A percentile compares a stretch with the other conserved stretches of the same genome.
These are phyloP conservation scores for Hypothenemus hampei DNA, from an alignment of 1,140 invertebrate species.

Conservation along the genomic window DNA sequence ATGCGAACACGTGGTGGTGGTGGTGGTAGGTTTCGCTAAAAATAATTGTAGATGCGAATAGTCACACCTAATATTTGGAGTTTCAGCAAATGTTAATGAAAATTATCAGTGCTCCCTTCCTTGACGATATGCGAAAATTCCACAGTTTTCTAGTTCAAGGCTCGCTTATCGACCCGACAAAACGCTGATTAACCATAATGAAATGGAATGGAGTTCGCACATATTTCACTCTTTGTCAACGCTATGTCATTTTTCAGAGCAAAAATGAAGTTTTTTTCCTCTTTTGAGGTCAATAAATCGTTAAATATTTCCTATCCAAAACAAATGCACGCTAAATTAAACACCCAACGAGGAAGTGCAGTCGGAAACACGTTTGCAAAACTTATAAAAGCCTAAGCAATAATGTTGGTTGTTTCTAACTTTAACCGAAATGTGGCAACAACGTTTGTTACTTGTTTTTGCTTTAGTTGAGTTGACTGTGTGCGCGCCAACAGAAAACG, in stretches of 20 bases:
- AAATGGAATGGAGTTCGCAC: too few relatives aligned
- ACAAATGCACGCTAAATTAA: too few relatives aligned
- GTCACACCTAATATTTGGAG: constrained; percentile 13
- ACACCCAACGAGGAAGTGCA: background rate
- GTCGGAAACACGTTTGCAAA: background rate
- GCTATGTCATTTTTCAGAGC: too few relatives aligned
- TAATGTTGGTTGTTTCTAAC: background rate
- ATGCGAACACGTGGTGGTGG: constrained; percentile 10
- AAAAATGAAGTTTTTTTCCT: too few relatives aligned
- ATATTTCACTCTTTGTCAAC: too few relatives aligned
- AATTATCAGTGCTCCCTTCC: constrained; percentile 5
- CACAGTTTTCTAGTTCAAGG: too few relatives aligned
- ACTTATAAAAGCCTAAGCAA: background rate
- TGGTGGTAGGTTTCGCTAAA: constrained; percentile 11
- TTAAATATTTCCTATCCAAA: constrained; percentile 2
- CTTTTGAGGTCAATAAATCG: constrained; percentile 6
- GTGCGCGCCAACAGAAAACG: constrained; percentile 17
- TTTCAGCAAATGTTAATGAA: constrained; percentile 10
- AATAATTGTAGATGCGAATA: constrained; percentile 10
- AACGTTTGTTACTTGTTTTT: background rate
- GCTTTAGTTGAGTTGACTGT: background rate
- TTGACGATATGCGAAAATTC: background rate
- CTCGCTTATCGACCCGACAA: background rate
- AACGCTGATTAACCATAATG: background rate
- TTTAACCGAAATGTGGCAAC: constrained; percentile 1